Percentiles rank a stretch among this genome's conserved stretches.
Conservation (phyloP, 2,113 vertebrate genomes). For the Tringa solitaria region DNA sequence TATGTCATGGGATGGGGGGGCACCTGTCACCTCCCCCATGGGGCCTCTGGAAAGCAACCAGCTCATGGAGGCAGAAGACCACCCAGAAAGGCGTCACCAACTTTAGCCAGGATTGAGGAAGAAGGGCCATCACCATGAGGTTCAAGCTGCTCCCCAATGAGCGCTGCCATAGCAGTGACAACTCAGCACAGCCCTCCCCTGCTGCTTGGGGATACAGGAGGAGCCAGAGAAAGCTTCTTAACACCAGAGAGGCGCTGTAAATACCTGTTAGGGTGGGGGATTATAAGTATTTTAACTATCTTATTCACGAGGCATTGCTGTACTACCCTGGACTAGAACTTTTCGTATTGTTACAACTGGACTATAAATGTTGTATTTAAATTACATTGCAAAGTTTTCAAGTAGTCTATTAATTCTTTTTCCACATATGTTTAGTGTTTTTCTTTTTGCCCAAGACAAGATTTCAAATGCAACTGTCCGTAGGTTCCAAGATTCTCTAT, state of each 20-base stretch:
- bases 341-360: not conserved
- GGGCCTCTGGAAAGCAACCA: not conserved
- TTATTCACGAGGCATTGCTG: not conserved
- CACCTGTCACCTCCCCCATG: not conserved
- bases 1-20: not conserved
- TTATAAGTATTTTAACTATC: no score
- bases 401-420: not conserved
- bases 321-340: not conserved
- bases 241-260: not conserved
- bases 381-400: not conserved
- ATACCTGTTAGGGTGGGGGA: no score
- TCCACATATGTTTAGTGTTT: not conserved
- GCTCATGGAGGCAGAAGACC: not conserved
- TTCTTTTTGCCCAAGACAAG: not conserved
- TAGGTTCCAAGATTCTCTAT: not conserved
- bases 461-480: not conserved
- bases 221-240: not conserved
- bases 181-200: not conserved
- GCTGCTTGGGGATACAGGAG: accelerated
- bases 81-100: not conserved
- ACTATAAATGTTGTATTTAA: not conserved
- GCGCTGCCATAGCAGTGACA: not conserved
- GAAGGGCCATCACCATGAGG: not conserved
- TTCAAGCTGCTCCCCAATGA: not conserved
- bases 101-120: not conserved